A percentile compares a stretch with the other conserved stretches of the same genome.
Conservation (phyloP, 1,140 invertebrate species). For the Agrilus planipennis region DNA sequence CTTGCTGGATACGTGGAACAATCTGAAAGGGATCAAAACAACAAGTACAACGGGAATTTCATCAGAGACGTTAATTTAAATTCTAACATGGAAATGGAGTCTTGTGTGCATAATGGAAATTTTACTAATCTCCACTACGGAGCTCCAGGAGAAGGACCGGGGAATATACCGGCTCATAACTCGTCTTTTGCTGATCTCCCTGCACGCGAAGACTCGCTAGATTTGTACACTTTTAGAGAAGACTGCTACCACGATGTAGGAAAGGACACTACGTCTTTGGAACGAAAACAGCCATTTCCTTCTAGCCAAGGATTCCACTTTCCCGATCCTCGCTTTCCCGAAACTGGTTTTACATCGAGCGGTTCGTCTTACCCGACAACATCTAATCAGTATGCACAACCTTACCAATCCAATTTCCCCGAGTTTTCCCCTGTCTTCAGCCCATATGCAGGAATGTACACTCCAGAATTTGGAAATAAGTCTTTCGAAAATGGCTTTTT, state of each 20-base stretch:
- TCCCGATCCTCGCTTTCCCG: slow-evolving; percentile 20
- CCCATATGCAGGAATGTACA: slow-evolving; percentile 41
- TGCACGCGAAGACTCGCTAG: slow-evolving; percentile 46
- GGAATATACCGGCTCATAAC: slow-evolving; percentile 13
- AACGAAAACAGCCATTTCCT: slow-evolving; percentile 16
- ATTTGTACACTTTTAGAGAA: slow-evolving; percentile 53
- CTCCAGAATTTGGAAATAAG: slow-evolving; percentile 36
- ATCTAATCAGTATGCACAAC: slow-evolving; percentile 37
- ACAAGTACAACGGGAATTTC: slow-evolving; percentile 33
- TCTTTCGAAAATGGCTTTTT: slow-evolving; percentile 14
- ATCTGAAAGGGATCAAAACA: slow-evolving; percentile 11
- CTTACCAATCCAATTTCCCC: slow-evolving; percentile 36
- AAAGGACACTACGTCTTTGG: slow-evolving; percentile 20
- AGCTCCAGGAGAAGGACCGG: slow-evolving; percentile 27
- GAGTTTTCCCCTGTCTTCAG: slow-evolving; percentile 45
- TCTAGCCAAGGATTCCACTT: slow-evolving; percentile 19
- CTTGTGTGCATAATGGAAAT: slow-evolving; percentile 47
- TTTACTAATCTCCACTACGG: slow-evolving; percentile 54
- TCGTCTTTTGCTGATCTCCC: slow-evolving; percentile 35
- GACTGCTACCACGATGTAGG: slow-evolving; percentile 51
- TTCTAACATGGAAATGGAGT: slow-evolving; percentile 45
- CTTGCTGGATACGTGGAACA: slow-evolving; percentile 11
- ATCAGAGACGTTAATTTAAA: slow-evolving; percentile 42
- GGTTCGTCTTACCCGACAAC: slow-evolving; percentile 15
- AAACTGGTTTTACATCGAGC: slow-evolving; percentile 19